A percentile compares a stretch with the other conserved stretches of the same genome.
Conservation (phyloP, 30 jellyfish, hydroid and myxozoan species). For the Pseudorhiza aurosa region DNA sequence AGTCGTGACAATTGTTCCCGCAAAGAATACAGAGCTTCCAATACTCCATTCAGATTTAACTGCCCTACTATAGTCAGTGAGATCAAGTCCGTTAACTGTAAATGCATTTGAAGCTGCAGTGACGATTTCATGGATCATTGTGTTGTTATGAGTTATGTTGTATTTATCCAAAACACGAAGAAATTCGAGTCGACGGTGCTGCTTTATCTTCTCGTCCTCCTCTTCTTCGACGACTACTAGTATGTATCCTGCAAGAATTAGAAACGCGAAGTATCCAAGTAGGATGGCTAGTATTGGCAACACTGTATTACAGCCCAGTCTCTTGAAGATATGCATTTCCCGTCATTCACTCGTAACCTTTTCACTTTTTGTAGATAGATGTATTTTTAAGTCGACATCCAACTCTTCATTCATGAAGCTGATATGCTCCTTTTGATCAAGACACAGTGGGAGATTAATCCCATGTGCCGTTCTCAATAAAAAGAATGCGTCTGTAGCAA, state of each 20-base stretch:
- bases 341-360: too few relatives aligned
- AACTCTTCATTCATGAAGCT: too few relatives aligned
- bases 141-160: constrained; percentile 55
- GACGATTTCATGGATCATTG: constrained; percentile 55
- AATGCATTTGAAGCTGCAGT: constrained; percentile 43
- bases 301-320: constrained; percentile 12
- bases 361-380: too few relatives aligned
- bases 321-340: constrained; percentile 1
- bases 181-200: constrained; percentile 11
- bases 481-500: too few relatives aligned
- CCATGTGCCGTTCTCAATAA: too few relatives aligned
- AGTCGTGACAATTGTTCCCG: constrained; percentile 73
- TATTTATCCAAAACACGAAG: constrained; percentile 28
- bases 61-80: constrained; percentile 11
- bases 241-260: constrained; percentile 36
- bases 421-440: too few relatives aligned
- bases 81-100: constrained; percentile 48
- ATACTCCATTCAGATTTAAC: constrained; percentile 58
- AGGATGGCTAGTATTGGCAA: constrained; percentile 8
- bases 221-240: constrained; percentile 41
- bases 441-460: too few relatives aligned
- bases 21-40: constrained; percentile 67
- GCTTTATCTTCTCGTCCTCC: constrained; percentile 24
- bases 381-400: too few relatives aligned
- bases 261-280: constrained; percentile 57